Base-by-base conservation (phyloP, 2,888 invertebrate species). In the Coronaproctus castanopsis region DNA sequence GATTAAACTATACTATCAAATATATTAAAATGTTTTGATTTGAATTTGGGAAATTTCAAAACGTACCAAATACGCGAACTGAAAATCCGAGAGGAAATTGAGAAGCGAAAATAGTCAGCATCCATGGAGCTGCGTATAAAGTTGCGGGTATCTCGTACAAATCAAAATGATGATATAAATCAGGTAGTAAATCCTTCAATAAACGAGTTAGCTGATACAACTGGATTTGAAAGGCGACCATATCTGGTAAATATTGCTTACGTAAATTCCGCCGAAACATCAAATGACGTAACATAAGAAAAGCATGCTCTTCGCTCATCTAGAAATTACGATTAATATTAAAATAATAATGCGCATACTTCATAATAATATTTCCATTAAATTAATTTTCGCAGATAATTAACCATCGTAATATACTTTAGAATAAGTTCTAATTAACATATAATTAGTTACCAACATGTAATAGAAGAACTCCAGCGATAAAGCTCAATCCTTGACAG, bases 31-130 rank as follows among this genome's bases (percentile, higher is more conserved):
- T n/a, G n/a, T n/a, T n/a, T n/a, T n/a, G n/a, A n/a, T n/a, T n/a
- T n/a, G n/a, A n/a, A n/a, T n/a, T n/a, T n/a, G n/a, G n/a, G n/a
- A n/a, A n/a, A n/a, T n/a, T n/a, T n/a, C n/a, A n/a, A n/a, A 49
- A 69, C 77, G 75, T 69, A 89, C 89, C 95, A 68, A 93, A 91
- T 0, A 95, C 87, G 65, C 95, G 79, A 0, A 91, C 87, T 21
- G 95, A 95, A 73, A 96, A 95, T 1, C 93, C 95, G 21, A 96
- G 74, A 0, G 95, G 92, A 71, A 96, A 96, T 73, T 95, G 93
- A 57, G 95, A 95, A 52, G 96, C 92, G 74, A 96, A 96, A 48
- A 92, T 75, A 0, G 96, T 96, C 2, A 96, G 78, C 69, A 96
- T 83, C 96, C 96, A 96, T 0, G 96, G 95, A 0, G 96, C 95